A percentile compares a stretch with the other conserved stretches of the same genome.
Evolutionary conservation across 1,140 invertebrate genomes (phyloP).

Genomic region (Bilobella aurantiaca): DNA sequence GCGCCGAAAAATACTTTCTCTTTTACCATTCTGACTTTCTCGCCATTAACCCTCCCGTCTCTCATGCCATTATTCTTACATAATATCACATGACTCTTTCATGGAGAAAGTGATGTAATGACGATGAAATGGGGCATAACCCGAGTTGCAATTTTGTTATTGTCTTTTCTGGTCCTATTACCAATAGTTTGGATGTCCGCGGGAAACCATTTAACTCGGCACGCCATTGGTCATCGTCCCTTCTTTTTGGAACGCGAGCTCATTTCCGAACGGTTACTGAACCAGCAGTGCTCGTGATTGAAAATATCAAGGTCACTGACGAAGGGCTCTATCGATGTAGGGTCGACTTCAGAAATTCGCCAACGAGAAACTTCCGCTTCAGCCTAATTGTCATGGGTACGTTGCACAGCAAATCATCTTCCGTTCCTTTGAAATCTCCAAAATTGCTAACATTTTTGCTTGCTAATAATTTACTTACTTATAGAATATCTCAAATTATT

Average conservation of each 20-base stretch:
- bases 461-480: too few species aligned
- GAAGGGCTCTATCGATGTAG: slow-evolving; percentile 59
- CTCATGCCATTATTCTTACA: too few species aligned
- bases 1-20: too few species aligned
- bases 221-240: slow-evolving; percentile 64
- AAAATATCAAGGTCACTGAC: slow-evolving; percentile 57
- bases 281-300: slow-evolving; percentile 57
- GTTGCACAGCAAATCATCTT: background rate
- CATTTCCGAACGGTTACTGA: slow-evolving; percentile 49
- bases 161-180: background rate
- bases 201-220: slow-evolving; percentile 58
- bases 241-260: slow-evolving; percentile 64
- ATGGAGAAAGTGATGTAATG: too few species aligned
- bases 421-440: too few species aligned
- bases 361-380: slow-evolving; percentile 69
- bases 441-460: too few species aligned
- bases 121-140: too few species aligned
- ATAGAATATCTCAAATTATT: too few species aligned
- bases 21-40: too few species aligned
- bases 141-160: too few species aligned
- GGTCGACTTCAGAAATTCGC: slow-evolving; percentile 73
- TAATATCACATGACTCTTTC: too few species aligned
- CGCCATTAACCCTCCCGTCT: too few species aligned
- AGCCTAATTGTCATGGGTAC: slow-evolving; percentile 74
- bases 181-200: slow-evolving; percentile 65